These are phyloP conservation scores for Acropternis orthonyx DNA, from an alignment of 2,797 vertebrate species.

Conservation along the genomic window DNA sequence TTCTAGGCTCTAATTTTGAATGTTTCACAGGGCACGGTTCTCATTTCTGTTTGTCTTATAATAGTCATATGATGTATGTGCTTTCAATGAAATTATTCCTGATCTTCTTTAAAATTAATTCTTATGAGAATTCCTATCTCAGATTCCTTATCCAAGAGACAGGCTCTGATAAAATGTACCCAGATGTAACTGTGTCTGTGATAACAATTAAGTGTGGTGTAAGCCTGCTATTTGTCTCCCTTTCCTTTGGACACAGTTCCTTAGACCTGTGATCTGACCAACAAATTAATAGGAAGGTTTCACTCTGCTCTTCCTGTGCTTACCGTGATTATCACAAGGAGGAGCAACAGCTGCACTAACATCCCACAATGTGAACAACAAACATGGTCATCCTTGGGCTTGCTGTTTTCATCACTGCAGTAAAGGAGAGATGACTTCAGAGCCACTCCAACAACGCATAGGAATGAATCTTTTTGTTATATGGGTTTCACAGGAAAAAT, in stretches of 20 bases:
- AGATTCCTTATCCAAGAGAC: not conserved
- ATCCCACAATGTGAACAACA: not conserved
- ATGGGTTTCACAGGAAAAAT: not conserved
- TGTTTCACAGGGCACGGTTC: not conserved
- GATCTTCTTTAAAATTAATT: not conserved
- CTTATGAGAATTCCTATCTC: not conserved
- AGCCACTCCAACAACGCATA: not conserved
- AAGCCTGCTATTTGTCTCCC: not conserved
- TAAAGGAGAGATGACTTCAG: not conserved
- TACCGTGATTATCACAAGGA: not conserved
- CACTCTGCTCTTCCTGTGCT: not conserved
- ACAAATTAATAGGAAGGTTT: not conserved
- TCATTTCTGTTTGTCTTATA: not conserved
- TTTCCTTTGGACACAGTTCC: not conserved
- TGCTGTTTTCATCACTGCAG: not conserved
- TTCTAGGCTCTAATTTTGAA: not conserved
- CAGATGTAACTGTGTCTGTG: not conserved
- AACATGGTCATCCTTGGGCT: not conserved
- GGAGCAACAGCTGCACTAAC: not conserved
- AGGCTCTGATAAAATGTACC: not conserved
- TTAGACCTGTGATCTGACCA: not conserved
- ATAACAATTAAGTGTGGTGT: not conserved
- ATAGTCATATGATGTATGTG: not conserved
- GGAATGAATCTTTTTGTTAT: accelerated
- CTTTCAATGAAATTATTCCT: not conserved